phyloP scores from a whole-genome alignment of 2,888 invertebrate species.

The Lasioglossum villosulum region DNA sequence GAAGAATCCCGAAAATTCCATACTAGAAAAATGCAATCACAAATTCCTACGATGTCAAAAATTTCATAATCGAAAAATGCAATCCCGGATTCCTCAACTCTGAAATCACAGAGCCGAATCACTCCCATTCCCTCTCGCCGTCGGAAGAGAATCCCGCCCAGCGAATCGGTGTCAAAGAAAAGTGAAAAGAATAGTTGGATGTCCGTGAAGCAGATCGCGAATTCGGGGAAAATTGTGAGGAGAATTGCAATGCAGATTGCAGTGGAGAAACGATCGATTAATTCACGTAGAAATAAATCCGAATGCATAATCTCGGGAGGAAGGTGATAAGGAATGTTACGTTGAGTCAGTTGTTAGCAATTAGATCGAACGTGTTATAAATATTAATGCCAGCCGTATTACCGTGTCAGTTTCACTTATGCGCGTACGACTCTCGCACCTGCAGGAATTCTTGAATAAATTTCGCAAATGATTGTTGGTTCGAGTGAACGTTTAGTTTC shows the following conservation, averaged over 20 bases:
- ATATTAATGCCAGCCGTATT: constrained; percentile 28
- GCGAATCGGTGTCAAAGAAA: constrained; percentile 3
- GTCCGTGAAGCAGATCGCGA: background rate
- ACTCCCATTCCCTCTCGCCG: background rate
- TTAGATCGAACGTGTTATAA: constrained; percentile 34
- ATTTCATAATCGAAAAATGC: background rate
- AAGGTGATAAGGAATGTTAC: constrained; percentile 9
- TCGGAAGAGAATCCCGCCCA: background rate
- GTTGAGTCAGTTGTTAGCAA: constrained; percentile 31
- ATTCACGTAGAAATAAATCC: background rate
- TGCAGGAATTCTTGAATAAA: constrained; percentile 30
- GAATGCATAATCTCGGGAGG: background rate
- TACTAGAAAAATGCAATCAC: background rate
- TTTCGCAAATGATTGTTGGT: background rate
- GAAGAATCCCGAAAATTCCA: background rate
- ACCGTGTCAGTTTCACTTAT: constrained; percentile 15
- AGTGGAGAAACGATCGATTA: background rate
- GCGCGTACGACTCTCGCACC: background rate
- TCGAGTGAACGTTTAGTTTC: background rate
- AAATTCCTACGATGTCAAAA: background rate
- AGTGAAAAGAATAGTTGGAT: background rate
- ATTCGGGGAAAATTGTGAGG: background rate
- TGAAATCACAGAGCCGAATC: background rate
- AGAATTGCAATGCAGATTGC: background rate
- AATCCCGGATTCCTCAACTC: background rate